Evolutionary conservation across 2,113 vertebrate genomes (phyloP).

Genomic region (Nothoprocta perdicaria): DNA sequence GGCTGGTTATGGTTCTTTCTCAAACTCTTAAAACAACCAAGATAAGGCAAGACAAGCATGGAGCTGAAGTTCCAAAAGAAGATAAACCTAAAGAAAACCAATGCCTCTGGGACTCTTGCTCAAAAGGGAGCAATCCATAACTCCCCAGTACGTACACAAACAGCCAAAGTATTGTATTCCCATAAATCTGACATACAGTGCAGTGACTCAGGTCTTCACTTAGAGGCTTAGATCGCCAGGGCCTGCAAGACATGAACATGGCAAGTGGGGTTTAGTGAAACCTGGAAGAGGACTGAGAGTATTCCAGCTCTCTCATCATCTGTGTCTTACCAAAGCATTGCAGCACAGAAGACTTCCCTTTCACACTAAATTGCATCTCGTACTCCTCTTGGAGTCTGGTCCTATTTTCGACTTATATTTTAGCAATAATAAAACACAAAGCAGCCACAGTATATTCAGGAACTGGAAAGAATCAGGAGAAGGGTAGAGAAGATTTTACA

Average conservation of each 20-base stretch:
- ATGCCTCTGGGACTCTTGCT: neutral
- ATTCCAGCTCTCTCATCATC: accelerated
- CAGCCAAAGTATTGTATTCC: neutral
- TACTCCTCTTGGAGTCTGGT: neutral
- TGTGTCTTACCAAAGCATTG: neutral
- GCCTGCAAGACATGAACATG: accelerated
- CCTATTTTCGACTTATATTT: neutral
- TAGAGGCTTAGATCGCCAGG: neutral
- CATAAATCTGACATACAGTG: neutral
- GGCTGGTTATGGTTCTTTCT: neutral
- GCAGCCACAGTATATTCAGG: neutral
- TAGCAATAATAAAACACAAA: neutral
- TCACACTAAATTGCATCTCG: accelerated
- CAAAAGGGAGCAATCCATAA: neutral
- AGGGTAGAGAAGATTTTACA: neutral
- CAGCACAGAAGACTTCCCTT: neutral
- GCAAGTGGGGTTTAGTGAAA: neutral
- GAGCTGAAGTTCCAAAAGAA: neutral
- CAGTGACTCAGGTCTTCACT: neutral
- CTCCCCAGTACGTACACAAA: neutral
- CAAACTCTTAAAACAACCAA: neutral
- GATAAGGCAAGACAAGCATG: neutral
- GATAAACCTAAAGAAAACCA: neutral
- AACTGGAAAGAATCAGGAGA: neutral
- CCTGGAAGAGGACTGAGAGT: neutral